Evolutionary conservation across 2,797 vertebrate genomes (phyloP).

Genomic region (Notamacropus eugenii): DNA sequence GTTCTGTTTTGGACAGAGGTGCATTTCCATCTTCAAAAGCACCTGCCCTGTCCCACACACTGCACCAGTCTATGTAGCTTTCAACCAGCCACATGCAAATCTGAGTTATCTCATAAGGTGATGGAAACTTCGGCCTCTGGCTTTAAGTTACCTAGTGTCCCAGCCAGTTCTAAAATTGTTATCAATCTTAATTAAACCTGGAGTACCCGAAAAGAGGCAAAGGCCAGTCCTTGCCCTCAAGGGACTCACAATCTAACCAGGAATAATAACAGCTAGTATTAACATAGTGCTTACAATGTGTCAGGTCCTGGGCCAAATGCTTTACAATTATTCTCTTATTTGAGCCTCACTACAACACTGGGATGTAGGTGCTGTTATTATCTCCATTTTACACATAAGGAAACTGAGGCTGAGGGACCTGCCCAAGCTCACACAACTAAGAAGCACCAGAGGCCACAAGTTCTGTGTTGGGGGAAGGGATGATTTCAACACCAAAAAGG

Average conservation of each 20-base stretch:
- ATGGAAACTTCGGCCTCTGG: conserved; percentile 6
- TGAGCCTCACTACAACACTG: background rate
- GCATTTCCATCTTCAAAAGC: background rate
- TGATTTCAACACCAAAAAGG: background rate
- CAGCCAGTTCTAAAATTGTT: background rate
- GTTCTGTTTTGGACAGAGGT: background rate
- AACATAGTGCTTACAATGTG: background rate
- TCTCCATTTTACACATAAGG: background rate
- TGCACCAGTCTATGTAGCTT: background rate
- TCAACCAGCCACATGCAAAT: background rate
- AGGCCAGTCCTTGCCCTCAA: background rate
- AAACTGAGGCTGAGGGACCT: background rate
- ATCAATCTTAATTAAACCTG: background rate
- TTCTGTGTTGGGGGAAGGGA: background rate
- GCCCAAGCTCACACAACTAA: background rate
- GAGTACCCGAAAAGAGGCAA: background rate
- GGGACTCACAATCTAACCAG: background rate
- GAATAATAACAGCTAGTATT: background rate
- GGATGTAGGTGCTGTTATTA: background rate
- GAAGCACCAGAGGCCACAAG: background rate
- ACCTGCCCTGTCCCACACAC: background rate
- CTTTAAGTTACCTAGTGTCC: background rate
- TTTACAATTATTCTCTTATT: background rate
- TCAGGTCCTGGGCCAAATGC: background rate
- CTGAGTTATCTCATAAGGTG: background rate